Evolutionary conservation across 2,888 invertebrate genomes (phyloP), one percentile per base, ranked within the genome.

Genomic region (Tryphoninae sp.): DNA sequence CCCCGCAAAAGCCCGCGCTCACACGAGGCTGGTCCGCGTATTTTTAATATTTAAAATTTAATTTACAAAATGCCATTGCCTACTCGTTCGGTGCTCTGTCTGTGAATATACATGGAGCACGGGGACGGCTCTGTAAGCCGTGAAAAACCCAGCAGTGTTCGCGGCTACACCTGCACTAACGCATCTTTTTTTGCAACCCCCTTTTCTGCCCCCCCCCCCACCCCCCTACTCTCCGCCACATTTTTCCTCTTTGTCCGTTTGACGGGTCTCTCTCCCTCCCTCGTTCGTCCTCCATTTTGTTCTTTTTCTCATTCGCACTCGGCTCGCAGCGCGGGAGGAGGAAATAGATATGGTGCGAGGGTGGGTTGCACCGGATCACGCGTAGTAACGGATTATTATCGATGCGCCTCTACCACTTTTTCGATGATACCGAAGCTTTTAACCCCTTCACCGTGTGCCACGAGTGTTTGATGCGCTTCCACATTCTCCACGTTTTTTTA

Each of bases 1-100:
- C 67, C 22, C 45, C 62, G 19, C 51, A 13, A 2, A 49, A 42
- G 71, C 69, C 67, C 71, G 23, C 61, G 26, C 80, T 67, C 49
- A 77, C 71, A 79, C 64, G 79, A 68, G 42, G 80, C 79, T 80
- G 81, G 85, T 83, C 80, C 86, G 88, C 89, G 90, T 89, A 90
- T 91, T 91, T 92, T 92, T 90, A 91, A 92, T 91, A 92, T 92
- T 92, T 92, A 92, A 91, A 92, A 92, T 91, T 92, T 92, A 90
- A 92, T 92, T 92, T 91, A 91, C 91, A 91, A 91, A 91, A 91
- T 91, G 91, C 91, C 89, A 87, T 87, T 86, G 88, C 83, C 61
- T 75, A 83, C 78, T 81, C 78, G 74, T 71, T 62, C 45, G 59
- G 73, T 68, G 62, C 71, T 59, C 19, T 86, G 81, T 83, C 83